These are phyloP conservation scores for Campylorhamphus procurvoides DNA, from an alignment of 2,113 vertebrate species.

Conservation along the genomic window DNA sequence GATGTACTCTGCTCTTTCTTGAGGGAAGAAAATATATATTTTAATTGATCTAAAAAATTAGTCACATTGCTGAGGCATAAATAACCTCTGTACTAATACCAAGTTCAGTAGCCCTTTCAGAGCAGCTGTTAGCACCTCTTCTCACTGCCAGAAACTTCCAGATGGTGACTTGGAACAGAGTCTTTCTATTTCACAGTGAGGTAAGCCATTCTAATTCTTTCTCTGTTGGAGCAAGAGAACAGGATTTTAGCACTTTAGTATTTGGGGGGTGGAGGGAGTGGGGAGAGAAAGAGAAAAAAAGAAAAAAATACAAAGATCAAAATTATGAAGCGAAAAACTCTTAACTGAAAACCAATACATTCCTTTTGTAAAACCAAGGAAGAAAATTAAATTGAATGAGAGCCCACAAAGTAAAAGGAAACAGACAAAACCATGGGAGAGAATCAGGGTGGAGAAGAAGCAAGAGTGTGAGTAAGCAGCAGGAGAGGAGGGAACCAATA, in stretches of 20 bases:
- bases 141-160: constrained; percentile 47
- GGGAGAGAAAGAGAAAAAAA: accelerated
- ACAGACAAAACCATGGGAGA: constrained; percentile 4
- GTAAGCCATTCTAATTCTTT: constrained; percentile 29
- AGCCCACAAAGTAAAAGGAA: constrained; percentile 26
- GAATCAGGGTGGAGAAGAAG: neutral
- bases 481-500: neutral
- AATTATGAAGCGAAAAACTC: neutral
- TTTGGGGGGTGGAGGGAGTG: too few species aligned
- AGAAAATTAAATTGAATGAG: neutral
- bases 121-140: constrained; percentile 49
- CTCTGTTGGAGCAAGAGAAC: neutral
- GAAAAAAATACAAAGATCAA: neutral
- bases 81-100: neutral
- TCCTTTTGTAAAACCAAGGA: constrained; percentile 5
- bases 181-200: neutral
- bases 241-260: neutral
- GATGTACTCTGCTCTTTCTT: neutral
- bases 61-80: neutral
- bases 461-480: neutral
- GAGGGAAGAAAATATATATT: neutral
- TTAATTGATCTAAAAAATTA: constrained; percentile 37
- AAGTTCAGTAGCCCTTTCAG: constrained; percentile 15
- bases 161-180: neutral
- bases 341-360: neutral